Evolutionary conservation across 2,888 invertebrate species (phyloP), one percentile per base, ranked within the genome.

Genomic region (Gymnoscelis rufifasciata): DNA sequence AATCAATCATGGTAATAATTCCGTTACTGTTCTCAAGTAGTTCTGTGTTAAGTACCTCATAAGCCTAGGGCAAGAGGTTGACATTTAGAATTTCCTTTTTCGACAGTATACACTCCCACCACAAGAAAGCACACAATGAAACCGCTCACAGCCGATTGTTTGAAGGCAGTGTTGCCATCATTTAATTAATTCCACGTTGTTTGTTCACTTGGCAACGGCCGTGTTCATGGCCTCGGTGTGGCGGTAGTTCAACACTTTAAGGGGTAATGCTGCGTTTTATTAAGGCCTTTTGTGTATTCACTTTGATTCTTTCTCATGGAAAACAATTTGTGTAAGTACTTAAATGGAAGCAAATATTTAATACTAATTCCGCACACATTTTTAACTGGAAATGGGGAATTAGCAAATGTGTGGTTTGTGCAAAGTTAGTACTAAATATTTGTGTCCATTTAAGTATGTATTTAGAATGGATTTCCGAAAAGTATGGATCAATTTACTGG

Each of bases 151-250:
- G 26, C 19, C 3, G 30, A 47, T 31, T 47, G 40, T 40, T 36
- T 37, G 26, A 6, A 31, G 19, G 29, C 15, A 35, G 35, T 29
- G 40, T 33, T 45, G 23, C 29, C 46, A 31, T 41, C 41, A 33
- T 19, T 41, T 47, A 47, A 42, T 47, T 47, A 47, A 42, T 41
- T 47, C 47, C 41, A 38, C 41, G 27, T 42, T 38, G 47, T 42
- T 47, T 33, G 31, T 27, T 40, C 29, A 14, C 11, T 33, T 44
- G 33, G 33, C 38, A 27, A 33, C 38, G 11, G n/a, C 42, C 15
- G 19, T 35, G 38, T 33, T 39, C 11, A 42, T 11, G 10, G 40
- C 15, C 6, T 14, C 28, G 41, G 41, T 8, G 19, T 40, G 15
- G 12, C 30, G 26, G 41, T 26, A 33, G 26, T 19, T 33, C 15